Base-by-base conservation (phyloP, 2,888 invertebrate genomes). In the Deilephila porcellus region DNA sequence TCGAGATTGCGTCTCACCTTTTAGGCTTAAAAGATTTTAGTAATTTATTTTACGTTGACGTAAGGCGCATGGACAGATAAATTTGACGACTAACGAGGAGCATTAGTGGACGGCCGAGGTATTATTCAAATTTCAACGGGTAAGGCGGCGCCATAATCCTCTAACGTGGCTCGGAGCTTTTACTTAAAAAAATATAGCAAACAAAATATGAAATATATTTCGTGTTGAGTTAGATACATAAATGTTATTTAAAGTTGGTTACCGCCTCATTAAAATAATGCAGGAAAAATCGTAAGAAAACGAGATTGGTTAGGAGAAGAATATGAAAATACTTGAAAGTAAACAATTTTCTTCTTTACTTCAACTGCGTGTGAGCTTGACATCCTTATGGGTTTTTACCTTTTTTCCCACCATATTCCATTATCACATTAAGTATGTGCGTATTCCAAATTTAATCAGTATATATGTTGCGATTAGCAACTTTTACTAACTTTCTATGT, bases 121-220 rank as follows among this genome's bases (percentile, higher is more conserved):
- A 87, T 90, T 90, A 91, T 91, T 90, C 82, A 90, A 89, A 90
- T 91, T 86, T 91, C 86, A 84, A 80, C 88, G 83, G 79, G 88
- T 87, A 87, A 88, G 84, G 81, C 82, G 86, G 79, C 82, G 86
- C 84, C 73, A 76, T 83, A 85, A 86, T 85, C 85, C 83, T 82
- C 76, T 72, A 79, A 76, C 79, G 81, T 79, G 79, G 83, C 82
- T 85, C 83, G 11, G 25, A 60, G 17, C 52, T 25, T 34, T 11
- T 37, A 64, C 5, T 20, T 20, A 37, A 1, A 37, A 45, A 67
- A 67, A 67, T 25, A 52, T 20, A 45, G 14, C 37, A 4, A 7
- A 14, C 45, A 52, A 17, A 45, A 45, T 52, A 67, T 67, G 20
- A 17, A 20, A 6, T 25, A n/a, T 56, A 56, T 56, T 45, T 45